Conservation (phyloP, 2,797 vertebrate genomes). For the Hybognathus amarus region DNA sequence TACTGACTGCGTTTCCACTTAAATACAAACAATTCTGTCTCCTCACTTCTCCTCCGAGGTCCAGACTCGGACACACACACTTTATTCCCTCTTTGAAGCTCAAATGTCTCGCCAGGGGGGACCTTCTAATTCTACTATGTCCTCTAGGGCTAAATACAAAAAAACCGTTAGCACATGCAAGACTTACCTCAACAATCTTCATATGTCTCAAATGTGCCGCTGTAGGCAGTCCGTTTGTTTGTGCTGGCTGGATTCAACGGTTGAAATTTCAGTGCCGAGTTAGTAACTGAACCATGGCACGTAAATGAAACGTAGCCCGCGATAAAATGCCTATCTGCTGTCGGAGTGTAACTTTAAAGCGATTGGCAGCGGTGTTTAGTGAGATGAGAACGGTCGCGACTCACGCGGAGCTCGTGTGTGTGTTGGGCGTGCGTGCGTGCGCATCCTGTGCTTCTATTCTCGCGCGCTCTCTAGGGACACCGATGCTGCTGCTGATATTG, state of each 20-base stretch:
- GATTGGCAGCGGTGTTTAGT: neutral
- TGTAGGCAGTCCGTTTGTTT: neutral
- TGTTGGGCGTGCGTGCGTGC: slow-evolving; percentile 45
- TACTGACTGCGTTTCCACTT: neutral
- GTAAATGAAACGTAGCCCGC: neutral
- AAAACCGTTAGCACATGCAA: neutral
- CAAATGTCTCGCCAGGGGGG: neutral
- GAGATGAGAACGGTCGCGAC: slow-evolving; percentile 1
- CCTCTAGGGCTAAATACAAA: neutral
- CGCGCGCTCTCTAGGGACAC: slow-evolving; percentile 58
- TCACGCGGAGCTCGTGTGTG: slow-evolving; percentile 14
- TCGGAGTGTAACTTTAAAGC: slow-evolving; percentile 41
- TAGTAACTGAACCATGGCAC: slow-evolving; percentile 42
- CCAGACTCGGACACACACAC: slow-evolving; percentile 6
- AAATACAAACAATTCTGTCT: neutral
- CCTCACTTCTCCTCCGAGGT: neutral
- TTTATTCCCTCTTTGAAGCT: slow-evolving; percentile 26
- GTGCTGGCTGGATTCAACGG: slow-evolving; percentile 10
- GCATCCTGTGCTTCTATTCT: slow-evolving; percentile 56
- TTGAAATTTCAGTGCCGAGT: slow-evolving; percentile 25
- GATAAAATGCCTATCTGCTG: neutral
- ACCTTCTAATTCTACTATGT: neutral
- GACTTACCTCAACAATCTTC: slow-evolving; percentile 57
- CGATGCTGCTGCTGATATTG: slow-evolving; percentile 55
- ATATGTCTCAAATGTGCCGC: slow-evolving; percentile 47